phyloP scores from a whole-genome alignment of 30 jellyfish, hydroid and myxozoan species.

The Pelagia noctiluca region DNA sequence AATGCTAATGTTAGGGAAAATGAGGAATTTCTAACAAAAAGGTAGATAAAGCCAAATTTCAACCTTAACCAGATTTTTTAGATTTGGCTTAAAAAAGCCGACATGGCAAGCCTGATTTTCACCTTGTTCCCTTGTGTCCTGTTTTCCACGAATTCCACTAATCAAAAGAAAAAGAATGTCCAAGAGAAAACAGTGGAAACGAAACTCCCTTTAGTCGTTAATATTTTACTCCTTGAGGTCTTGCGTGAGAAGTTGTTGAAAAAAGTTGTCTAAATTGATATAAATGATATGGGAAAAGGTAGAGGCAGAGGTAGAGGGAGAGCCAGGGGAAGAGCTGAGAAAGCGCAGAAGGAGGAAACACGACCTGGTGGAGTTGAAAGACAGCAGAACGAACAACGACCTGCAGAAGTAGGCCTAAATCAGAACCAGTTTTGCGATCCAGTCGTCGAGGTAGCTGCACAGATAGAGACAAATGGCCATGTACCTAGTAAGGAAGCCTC shows the following conservation, averaged over 20 bases:
- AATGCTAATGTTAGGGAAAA: no score
- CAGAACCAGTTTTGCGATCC: not conserved
- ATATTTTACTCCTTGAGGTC: no score
- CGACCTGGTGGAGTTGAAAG: not conserved
- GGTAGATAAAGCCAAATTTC: no score
- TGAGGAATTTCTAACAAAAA: no score
- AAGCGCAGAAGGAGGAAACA: not conserved
- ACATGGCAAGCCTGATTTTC: no score
- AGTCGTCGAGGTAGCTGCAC: not conserved
- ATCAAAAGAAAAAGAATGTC: no score
- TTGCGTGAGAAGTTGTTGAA: no score
- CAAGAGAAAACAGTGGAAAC: not conserved
- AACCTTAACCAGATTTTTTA: no score
- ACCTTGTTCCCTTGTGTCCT: no score
- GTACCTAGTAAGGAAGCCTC: not conserved
- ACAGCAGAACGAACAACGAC: not conserved
- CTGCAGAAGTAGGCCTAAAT: not conserved
- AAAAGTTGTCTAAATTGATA: no score
- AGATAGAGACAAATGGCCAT: not conserved
- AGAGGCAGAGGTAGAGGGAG: constrained; percentile 21
- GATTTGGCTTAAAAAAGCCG: no score
- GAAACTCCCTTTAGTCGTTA: not conserved
- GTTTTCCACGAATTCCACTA: no score
- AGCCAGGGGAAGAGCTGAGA: constrained; percentile 19
- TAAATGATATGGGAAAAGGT: not conserved